Evolutionary conservation across 1,140 invertebrate species (phyloP).

Genomic region (Bombus confusus): DNA sequence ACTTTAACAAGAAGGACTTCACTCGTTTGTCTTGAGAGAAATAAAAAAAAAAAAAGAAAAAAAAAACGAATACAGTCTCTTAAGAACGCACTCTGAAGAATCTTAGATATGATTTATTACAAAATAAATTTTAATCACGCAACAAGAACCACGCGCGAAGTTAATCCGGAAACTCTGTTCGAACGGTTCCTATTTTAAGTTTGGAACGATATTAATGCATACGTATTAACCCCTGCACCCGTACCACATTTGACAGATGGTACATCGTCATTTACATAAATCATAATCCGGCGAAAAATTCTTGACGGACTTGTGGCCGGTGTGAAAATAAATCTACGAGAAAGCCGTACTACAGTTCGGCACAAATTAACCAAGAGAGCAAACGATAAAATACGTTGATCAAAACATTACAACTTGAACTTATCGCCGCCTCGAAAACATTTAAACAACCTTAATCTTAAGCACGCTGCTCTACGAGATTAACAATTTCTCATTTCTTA

Average conservation of each 20-base stretch:
- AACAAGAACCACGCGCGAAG: not conserved
- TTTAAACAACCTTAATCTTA: conserved; percentile 22
- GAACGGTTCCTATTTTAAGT: not conserved
- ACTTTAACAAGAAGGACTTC: no score
- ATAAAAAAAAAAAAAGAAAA: no score
- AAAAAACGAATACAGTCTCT: no score
- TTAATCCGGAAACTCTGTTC: not conserved
- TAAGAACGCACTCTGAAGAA: no score
- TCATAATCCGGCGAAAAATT: conserved; percentile 5
- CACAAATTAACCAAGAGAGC: not conserved
- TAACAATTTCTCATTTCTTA: not conserved
- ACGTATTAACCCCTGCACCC: not conserved
- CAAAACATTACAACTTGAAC: conserved; percentile 5
- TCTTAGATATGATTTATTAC: no score
- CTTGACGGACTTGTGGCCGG: not conserved
- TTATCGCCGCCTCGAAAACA: conserved; percentile 1
- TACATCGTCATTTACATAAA: not conserved
- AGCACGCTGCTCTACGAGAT: not conserved
- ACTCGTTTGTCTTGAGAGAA: no score
- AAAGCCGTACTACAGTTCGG: not conserved
- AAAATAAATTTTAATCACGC: no score
- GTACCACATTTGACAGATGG: not conserved
- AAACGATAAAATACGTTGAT: not conserved
- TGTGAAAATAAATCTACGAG: not conserved
- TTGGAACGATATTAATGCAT: not conserved